Evolutionary conservation across 37 sponge, comb jelly and placozoan genomes (phyloP).

Genomic region (Dysidea cf. avara): DNA sequence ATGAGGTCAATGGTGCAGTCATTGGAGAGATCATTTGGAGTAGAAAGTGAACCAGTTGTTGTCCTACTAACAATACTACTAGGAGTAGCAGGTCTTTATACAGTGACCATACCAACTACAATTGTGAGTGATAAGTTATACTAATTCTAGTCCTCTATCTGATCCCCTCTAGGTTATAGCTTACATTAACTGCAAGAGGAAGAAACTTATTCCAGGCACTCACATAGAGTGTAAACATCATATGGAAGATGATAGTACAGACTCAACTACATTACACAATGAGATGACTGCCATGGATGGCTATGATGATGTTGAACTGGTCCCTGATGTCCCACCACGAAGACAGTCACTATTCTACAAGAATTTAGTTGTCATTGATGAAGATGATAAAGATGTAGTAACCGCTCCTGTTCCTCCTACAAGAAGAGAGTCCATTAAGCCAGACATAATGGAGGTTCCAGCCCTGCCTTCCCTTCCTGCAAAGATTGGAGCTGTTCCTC

Average conservation of each 20-base stretch:
- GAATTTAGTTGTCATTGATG: too few relatives aligned
- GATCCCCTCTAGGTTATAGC: not conserved
- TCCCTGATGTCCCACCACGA: not conserved
- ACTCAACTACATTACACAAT: too few relatives aligned
- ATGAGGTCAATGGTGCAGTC: not conserved
- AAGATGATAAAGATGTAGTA: too few relatives aligned
- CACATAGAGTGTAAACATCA: too few relatives aligned
- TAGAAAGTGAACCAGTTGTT: slow-evolving; percentile 35
- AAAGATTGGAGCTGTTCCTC: not conserved
- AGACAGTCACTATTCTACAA: not conserved
- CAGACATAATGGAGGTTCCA: too few relatives aligned
- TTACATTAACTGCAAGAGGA: not conserved
- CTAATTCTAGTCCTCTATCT: not conserved
- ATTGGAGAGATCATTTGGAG: slow-evolving; percentile 19
- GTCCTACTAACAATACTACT: slow-evolving; percentile 9
- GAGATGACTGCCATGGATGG: not conserved
- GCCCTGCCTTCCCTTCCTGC: not conserved
- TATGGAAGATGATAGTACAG: too few relatives aligned
- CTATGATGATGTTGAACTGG: not conserved
- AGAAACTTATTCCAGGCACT: too few relatives aligned
- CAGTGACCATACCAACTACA: slow-evolving; percentile 16
- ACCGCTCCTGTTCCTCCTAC: too few relatives aligned
- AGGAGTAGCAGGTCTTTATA: slow-evolving; percentile 10
- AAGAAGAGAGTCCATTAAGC: too few relatives aligned
- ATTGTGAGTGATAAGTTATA: slow-evolving; percentile 8